Base-by-base conservation (phyloP, 2,888 invertebrate species). In the Drosophila dives region DNA sequence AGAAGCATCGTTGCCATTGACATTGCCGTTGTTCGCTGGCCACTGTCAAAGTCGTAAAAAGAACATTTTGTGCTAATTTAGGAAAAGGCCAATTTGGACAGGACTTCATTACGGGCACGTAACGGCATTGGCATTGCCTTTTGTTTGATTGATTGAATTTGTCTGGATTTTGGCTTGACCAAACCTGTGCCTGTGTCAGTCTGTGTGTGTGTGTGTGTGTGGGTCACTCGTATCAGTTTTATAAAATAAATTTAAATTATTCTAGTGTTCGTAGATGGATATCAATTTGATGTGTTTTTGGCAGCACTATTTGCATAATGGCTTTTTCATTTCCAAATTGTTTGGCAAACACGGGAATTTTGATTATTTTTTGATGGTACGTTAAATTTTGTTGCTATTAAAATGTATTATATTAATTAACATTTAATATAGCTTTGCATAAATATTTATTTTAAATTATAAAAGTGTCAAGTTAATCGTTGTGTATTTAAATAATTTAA, bases 1-100 rank as follows among this genome's bases (percentile, higher is more conserved):
- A 56, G 69, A 23, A 23, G 51, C 33, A 49, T 60, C 42, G 62
- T 50, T 72, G 65, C 59, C 64, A 54, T 40, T 58, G 69, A 62
- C 59, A 56, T 42, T 61, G 64, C 56, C 33, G 64, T 54, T 58
- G 63, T 56, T 63, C 55, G 73, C 50, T 71, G 68, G 61, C 75
- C 80, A 59, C 80, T 74, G 82, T 86, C 78, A 78, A 80, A 75
- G 87, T 90, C 90, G 89, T 91, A 83, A 90, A 91, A 90, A 82
- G 89, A 77, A 90, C 87, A 90, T 90, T 90, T 90, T 91, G 90
- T 87, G 90, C 91, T 85, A 89, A 90, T 90, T 91, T 90, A 80
- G 85, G 83, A 85, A 85, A 90, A 86, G 84, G 90, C 80, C 89
- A 91, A 90, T 89, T 89, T 86, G 83, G 85, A 85, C 81, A 83